These are phyloP conservation scores for Nautilus pompilius DNA, from an alignment of 1,140 invertebrate genomes.

Conservation along the genomic window DNA sequence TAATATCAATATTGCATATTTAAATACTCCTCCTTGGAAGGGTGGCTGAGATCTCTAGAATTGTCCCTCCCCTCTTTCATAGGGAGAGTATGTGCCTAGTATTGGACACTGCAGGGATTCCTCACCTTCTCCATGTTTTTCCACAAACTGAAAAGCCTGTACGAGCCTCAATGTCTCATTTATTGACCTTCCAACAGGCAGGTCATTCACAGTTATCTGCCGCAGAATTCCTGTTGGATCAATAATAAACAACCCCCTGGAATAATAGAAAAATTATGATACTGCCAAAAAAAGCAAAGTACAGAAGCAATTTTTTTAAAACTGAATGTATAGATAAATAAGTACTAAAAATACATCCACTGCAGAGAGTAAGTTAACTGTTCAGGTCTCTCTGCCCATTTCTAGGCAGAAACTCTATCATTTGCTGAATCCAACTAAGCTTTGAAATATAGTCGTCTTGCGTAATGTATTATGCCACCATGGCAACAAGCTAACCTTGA, in stretches of 20 bases:
- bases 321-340: too few relatives aligned
- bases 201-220: slow-evolving; percentile 65
- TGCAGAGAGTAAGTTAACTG: too few relatives aligned
- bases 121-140: slow-evolving; percentile 82
- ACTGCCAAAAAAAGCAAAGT: too few relatives aligned
- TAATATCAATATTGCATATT: neutral
- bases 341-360: too few relatives aligned
- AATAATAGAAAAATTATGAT: slow-evolving; percentile 40
- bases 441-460: too few relatives aligned
- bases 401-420: too few relatives aligned
- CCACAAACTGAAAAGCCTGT: slow-evolving; percentile 90
- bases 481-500: too few relatives aligned
- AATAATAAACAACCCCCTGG: slow-evolving; percentile 60
- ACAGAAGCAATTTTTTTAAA: too few relatives aligned
- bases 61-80: neutral
- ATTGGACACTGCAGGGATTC: neutral
- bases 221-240: slow-evolving; percentile 67
- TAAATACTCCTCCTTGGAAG: neutral
- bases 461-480: too few relatives aligned
- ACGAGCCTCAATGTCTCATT: slow-evolving; percentile 86
- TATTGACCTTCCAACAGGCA: slow-evolving; percentile 89
- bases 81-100: neutral
- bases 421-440: too few relatives aligned
- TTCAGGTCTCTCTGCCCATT: too few relatives aligned
- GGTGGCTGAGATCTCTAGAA: neutral